Conservation (phyloP, 2,797 vertebrate genomes). For the Cuniculus paca region DNA sequence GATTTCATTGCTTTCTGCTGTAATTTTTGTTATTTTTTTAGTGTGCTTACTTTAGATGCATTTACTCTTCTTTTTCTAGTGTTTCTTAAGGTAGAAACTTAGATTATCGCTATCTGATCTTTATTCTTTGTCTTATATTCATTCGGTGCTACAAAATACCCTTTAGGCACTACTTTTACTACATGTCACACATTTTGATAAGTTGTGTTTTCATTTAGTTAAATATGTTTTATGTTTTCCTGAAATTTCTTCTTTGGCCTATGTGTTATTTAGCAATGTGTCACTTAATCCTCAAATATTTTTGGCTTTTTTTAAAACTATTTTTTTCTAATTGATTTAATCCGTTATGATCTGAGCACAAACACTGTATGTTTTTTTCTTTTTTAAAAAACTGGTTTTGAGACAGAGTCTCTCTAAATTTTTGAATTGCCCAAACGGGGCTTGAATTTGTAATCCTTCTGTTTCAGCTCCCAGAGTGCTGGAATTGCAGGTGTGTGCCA, state of each 20-base stretch:
- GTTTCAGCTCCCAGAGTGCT: background rate
- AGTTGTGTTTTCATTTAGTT: background rate
- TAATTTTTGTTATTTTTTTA: constrained; percentile 38
- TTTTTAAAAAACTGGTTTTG: background rate
- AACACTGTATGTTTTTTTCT: background rate
- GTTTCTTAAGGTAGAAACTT: constrained; percentile 16
- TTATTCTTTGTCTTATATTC: constrained; percentile 10
- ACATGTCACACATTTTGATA: background rate
- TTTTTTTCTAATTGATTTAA: constrained; percentile 35
- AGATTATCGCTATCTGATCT: constrained; percentile 7
- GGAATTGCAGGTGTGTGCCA: background rate
- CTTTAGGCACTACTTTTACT: background rate
- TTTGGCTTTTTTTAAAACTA: background rate
- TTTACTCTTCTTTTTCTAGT: constrained; percentile 32
- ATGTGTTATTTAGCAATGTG: background rate
- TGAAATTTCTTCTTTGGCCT: background rate
- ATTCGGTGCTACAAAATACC: background rate
- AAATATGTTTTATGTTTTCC: constrained; percentile 20
- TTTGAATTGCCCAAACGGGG: background rate
- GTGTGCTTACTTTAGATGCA: constrained; percentile 43
- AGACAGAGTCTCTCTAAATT: background rate
- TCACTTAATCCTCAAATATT: background rate
- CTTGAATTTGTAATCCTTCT: background rate
- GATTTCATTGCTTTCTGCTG: constrained; percentile 4
- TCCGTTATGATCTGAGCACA: background rate